Base-by-base conservation (phyloP, 2,113 vertebrate species). In the Cisticola juncidis region DNA sequence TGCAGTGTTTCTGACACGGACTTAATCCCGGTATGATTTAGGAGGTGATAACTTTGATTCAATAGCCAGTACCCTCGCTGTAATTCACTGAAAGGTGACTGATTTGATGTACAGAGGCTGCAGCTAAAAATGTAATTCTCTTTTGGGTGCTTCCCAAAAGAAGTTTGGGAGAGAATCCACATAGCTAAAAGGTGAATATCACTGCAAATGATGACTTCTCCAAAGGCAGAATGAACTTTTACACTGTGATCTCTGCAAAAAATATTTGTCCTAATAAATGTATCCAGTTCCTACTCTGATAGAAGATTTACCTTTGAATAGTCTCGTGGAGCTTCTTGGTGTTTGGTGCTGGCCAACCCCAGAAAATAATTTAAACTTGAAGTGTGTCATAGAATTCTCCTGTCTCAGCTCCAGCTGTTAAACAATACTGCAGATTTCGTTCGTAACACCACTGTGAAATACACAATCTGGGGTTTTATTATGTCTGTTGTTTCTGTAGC, bases 11-110 rank as follows among this genome's bases (percentile, higher is more conserved):
- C 69, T 82, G 76, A 80, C 90, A 94, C 12, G 20, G 90, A 81
- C 89, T 76, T 92, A 93, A 90, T 92, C 53, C 58, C 94, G 60
- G 60, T 97, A 86, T 94, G 85, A 96, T 97, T 92, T 92, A 90
- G 3, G 23, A 81, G 81, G 81, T 90, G 81, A 93, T 97, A 92
- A 81, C 78, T 97, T 96, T 93, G 95, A 97, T 95, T 96, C 88
- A 91, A 58, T 93, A 93, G 80, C 78, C 89, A 50, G 89, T 94
- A 72, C 47, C 60, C 50, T 96, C 91, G 73, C 40, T 95, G 86
- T 92, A 97, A 97, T 97, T 96, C 91, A 92, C 56, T 68, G 88
- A 88, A 94, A 96, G 82, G 84, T 96, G 93, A 86, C 77, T 93
- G 90, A 80, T 85, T 92, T 69, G 92, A 90, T 0, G 0, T 78